Base-by-base conservation (phyloP, 1,140 invertebrate species). In the Elymnias hypermnestra region DNA sequence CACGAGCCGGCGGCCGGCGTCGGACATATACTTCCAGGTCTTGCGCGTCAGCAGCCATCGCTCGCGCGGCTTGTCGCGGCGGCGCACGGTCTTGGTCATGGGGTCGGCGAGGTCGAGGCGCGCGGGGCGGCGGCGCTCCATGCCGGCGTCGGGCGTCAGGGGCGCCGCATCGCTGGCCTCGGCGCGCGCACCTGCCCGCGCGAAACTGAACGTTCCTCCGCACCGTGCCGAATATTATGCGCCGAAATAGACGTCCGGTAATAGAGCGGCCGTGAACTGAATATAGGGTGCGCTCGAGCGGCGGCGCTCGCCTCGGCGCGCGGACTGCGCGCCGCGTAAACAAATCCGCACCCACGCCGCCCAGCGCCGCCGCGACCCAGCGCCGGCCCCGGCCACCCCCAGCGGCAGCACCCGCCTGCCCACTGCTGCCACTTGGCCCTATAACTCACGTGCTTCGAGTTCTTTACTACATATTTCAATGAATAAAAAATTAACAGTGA, bases 21-120 rank as follows among this genome's bases (percentile, higher is more conserved):
- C 94, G 0, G 94, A 90, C 94, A 96, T 96, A 72, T 95, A 95
- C 46, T 94, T 88, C 94, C 94, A 96, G 10, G 94, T 95, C 82
- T 96, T 96, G 15, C 94, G 86, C 3, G 94, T 95, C 12, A 95
- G 87, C 18, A 96, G 84, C 94, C 94, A 96, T 82, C 94, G 89
- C 75, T 95, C 93, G 58, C 91, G 91, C 25, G 89, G 87, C 26
- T 88, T 88, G 40, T 90, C 91, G 26, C 89, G 88, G 46, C 85
- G 84, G 39, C 85, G 72, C 36, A 78, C 65, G 18, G 79, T 79
- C 67, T 88, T 88, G 47, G 83, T 87, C 87, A 89, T 89, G 71
- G 68, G 60, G 53, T 79, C 71, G 44, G 58, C 58, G 57, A 53
- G 50, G 60, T 66, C 66, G 53, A 59, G 56, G 57, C 68, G 59